A percentile compares a stretch with the other conserved stretches of the same genome.
Conservation (phyloP, 2,888 invertebrate species). For the Podabrus alpinus region DNA sequence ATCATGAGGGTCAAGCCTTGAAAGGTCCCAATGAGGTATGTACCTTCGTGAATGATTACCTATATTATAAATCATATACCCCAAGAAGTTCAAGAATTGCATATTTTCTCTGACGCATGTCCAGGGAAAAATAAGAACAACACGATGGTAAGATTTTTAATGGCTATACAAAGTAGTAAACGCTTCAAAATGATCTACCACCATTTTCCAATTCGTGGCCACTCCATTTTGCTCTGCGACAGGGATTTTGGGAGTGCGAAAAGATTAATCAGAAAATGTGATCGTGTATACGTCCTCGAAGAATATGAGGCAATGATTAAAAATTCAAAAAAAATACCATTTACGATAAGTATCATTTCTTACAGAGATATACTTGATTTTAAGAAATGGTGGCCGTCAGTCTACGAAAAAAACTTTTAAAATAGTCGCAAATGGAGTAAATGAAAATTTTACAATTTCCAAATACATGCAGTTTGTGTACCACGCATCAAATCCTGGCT, state of each 20-base stretch:
- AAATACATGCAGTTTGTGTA: no score
- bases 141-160: background rate
- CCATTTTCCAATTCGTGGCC: constrained; percentile 11
- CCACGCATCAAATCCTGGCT: no score
- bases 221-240: constrained; percentile 5
- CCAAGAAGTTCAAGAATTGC: constrained; percentile 5
- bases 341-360: background rate
- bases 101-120: constrained; percentile 23
- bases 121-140: constrained; percentile 26
- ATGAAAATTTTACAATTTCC: no score
- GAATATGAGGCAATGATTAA: constrained; percentile 3
- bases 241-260: constrained; percentile 4
- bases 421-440: no score
- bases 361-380: no score
- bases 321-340: background rate
- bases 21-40: constrained; percentile 19
- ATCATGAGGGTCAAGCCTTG: constrained; percentile 20
- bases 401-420: no score
- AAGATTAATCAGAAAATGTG: background rate
- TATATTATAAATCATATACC: background rate
- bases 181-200: constrained; percentile 1
- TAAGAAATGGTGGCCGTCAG: no score
- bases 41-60: constrained; percentile 10
- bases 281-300: constrained; percentile 1
- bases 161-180: background rate